These are phyloP conservation scores for Lamellibrachia satsuma DNA, from an alignment of 2,888 invertebrate genomes.

Conservation along the genomic window DNA sequence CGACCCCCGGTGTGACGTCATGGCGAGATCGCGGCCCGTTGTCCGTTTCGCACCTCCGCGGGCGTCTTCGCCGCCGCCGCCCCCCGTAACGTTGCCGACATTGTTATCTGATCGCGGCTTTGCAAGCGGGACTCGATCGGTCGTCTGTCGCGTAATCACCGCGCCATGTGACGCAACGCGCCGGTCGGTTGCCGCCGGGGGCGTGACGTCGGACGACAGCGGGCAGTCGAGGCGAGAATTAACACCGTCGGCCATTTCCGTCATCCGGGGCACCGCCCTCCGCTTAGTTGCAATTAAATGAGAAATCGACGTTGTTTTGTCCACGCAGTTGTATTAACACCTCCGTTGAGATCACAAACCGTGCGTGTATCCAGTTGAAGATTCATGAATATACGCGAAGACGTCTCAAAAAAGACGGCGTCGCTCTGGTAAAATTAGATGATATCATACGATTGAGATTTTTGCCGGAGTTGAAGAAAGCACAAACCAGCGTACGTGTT, in stretches of 20 bases:
- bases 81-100: background rate
- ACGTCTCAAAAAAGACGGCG: background rate
- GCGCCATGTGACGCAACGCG: constrained; percentile 4
- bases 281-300: constrained; percentile 1
- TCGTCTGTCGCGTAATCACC: background rate
- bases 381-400: background rate
- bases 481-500: background rate
- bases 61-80: background rate
- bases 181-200: background rate
- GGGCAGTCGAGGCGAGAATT: background rate
- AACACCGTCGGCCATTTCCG: background rate
- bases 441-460: too few species aligned
- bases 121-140: background rate
- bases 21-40: background rate
- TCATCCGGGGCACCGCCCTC: background rate
- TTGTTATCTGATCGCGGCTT: background rate
- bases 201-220: background rate
- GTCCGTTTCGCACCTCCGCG: constrained; percentile 13
- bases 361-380: background rate
- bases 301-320: background rate
- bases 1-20: background rate
- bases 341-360: background rate
- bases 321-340: background rate
- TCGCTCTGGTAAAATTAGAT: background rate
- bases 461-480: background rate